Evolutionary conservation across 2,888 invertebrate species (phyloP).

Genomic region (Metellina segmentata): DNA sequence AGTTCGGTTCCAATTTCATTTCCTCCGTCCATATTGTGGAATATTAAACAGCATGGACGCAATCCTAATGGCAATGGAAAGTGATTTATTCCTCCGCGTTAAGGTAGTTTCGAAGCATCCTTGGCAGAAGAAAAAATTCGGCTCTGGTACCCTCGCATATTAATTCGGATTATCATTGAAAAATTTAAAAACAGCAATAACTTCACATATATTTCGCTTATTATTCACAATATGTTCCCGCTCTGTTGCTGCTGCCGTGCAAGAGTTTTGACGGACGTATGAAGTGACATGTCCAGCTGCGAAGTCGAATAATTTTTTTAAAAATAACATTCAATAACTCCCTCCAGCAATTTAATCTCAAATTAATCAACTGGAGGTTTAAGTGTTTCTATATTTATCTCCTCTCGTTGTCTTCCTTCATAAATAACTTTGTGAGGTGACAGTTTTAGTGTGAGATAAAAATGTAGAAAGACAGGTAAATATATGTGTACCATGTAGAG

Average conservation of each 20-base stretch:
- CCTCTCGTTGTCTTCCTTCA: background rate
- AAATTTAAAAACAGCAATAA: background rate
- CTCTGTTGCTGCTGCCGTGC: background rate
- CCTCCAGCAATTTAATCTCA: background rate
- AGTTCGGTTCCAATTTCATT: conserved; percentile 30
- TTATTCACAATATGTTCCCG: background rate
- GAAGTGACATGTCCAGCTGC: no score
- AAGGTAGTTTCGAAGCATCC: conserved; percentile 24
- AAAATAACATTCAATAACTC: background rate
- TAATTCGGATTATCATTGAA: conserved; percentile 1
- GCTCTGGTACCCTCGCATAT: background rate
- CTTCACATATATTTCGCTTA: background rate
- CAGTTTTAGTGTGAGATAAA: background rate
- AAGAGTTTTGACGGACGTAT: background rate
- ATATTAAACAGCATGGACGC: conserved; percentile 43
- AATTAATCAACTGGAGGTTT: background rate
- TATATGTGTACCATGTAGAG: background rate
- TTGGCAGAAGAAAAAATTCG: conserved; percentile 19
- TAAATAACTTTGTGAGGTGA: background rate
- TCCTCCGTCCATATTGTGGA: conserved; percentile 24
- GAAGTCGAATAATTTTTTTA: no score
- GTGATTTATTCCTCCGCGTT: conserved; percentile 12
- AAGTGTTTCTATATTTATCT: background rate
- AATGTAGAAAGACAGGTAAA: background rate
- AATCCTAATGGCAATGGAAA: conserved; percentile 26